Base-by-base conservation (phyloP, 2,888 invertebrate genomes). In the Aquatica leii region DNA sequence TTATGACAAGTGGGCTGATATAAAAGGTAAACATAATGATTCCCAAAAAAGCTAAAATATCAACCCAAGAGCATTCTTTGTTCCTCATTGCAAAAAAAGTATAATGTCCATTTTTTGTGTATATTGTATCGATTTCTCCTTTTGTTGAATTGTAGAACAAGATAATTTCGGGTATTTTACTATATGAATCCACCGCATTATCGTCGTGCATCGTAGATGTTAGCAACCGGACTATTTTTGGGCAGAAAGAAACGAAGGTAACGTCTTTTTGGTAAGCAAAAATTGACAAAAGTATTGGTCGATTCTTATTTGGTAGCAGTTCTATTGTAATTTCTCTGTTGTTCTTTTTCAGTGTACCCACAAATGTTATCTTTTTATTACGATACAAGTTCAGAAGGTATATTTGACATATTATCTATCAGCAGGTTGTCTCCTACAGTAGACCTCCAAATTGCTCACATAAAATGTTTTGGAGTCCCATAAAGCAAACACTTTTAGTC, bases 321-420 rank as follows among this genome's bases (percentile, higher is more conserved):
- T 37, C 37, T 37, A 37, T 37, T 12, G 37, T 11, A 37, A 37
- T 37, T 2, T 37, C 37, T 37, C 37, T 37, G 5, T 37, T 37
- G 37, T 37, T 37, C 11, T 37, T 37, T 37, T 37, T 37, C 5
- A 37, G 5, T 37, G 5, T 37, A 9, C 31, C n/a, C 12, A 37
- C 37, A 37, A 37, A 37, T 37, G 37, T 37, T 37, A n/a, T 37
- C 37, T 37, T 37, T 37, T 37, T n/a, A n/a, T n/a, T n/a, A n/a
- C n/a, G n/a, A n/a, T n/a, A n/a, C n/a, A n/a, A n/a, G n/a, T n/a
- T n/a, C n/a, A n/a, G n/a, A n/a, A n/a, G n/a, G n/a, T n/a, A n/a
- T 37, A 37, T 37, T 37, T 9, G 12, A 12, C 3, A 37, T n/a
- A 37, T 37, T 37, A n/a, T 37, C n/a, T n/a, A 12, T 12, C 37